Base-by-base conservation (phyloP, 1,140 invertebrate genomes). In the Drosophila carrolli region DNA sequence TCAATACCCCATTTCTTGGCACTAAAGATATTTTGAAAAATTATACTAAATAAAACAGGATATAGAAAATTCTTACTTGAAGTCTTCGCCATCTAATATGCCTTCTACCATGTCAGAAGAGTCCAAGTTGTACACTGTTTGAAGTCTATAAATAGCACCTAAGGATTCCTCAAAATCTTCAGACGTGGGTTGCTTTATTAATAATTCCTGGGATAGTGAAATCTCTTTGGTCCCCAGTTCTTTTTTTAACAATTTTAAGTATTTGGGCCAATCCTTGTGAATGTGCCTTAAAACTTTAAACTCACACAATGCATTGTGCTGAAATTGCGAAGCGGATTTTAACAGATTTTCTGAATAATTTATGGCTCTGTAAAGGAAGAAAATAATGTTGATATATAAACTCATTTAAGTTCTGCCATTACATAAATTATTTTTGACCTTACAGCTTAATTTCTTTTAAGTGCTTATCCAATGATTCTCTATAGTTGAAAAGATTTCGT, bases 401-500 rank as follows among this genome's bases (percentile, higher is more conserved):
- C 29, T 32, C 6, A 32, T 32, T 32, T 32, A 32, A 23, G 23
- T 23, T 23, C 23, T 23, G 23, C 23, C 23, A 23, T 23, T 23
- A 23, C 2, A 23, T 1, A 7, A 32, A 32, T 6, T 32, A 32
- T 32, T 32, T 32, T 32, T 32, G 6, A 2, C 11, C 62, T 13
- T 14, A 70, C 66, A 35, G 14, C 0, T 27, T 11, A 13, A 70
- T 38, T 7, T 44, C 23, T 27, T 56, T 32, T 0, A 47, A 13
- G 0, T 56, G 66, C 7, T 0, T 2, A 10, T 11, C 13, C 7
- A 70, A 35, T 13, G 29, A 16, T 16, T 70, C 13, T 5, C 47
- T 68, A 38, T 70, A 70, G 27, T 29, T 56, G 5, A 68, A 16
- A 7, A 70, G 65, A 70, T 70, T 70, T 4, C 44, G 23, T 0